phyloP scores from a whole-genome alignment of 2,888 invertebrate genomes.

The Stenotaenia linearis region DNA sequence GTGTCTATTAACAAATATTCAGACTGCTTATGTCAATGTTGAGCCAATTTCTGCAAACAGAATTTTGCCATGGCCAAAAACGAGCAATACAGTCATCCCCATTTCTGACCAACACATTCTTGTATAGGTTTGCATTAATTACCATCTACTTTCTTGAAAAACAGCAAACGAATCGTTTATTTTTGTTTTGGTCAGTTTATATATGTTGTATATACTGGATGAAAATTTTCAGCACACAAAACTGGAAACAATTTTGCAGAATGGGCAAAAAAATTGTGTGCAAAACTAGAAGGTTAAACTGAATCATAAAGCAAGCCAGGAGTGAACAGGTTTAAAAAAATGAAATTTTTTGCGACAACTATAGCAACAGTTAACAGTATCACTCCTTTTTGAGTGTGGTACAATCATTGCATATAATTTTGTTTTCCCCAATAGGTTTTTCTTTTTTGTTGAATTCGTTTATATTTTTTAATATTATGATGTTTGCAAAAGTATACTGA shows the following conservation, averaged over 20 bases:
- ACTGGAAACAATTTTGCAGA: not conserved
- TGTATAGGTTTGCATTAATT: not conserved
- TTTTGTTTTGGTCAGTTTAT: conserved; percentile 4
- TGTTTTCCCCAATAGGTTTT: not conserved
- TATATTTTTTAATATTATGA: not conserved
- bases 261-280: not conserved
- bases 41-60: not conserved
- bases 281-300: not conserved
- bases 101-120: not conserved
- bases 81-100: conserved; percentile 24
- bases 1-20: not conserved
- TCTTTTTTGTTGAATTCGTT: not conserved
- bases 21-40: not conserved
- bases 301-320: not conserved
- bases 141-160: not conserved
- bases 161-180: not conserved
- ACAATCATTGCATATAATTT: not conserved
- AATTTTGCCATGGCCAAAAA: conserved; percentile 9
- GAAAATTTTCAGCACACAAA: not conserved
- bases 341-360: not conserved
- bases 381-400: not conserved
- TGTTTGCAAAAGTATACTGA: not conserved
- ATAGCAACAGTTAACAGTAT: not conserved
- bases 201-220: not conserved
- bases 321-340: not conserved